Percentiles rank a stretch among this genome's conserved stretches.
These are phyloP conservation scores for Dryococelus australis DNA, from an alignment of 2,888 invertebrate genomes.

Conservation along the genomic window DNA sequence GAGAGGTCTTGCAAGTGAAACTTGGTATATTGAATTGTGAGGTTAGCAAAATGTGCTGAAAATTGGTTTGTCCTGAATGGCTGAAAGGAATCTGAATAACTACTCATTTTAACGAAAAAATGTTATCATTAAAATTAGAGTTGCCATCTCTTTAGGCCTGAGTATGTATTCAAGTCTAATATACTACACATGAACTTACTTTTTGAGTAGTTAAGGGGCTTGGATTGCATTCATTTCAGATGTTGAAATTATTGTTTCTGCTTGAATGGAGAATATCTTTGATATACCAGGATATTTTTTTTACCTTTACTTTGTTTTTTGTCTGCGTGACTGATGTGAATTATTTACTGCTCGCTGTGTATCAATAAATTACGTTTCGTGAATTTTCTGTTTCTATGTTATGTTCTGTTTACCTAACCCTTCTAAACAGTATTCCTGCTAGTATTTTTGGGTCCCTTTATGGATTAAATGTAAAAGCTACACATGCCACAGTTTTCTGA, in stretches of 20 bases:
- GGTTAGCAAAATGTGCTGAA: not conserved
- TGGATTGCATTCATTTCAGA: not conserved
- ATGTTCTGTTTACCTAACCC: too few relatives aligned
- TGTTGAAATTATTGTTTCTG: too few relatives aligned
- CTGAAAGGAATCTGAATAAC: not conserved
- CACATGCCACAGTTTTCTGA: too few relatives aligned
- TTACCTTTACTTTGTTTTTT: not conserved
- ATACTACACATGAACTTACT: not conserved
- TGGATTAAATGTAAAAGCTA: too few relatives aligned
- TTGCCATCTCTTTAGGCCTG: not conserved
- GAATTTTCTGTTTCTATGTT: not conserved
- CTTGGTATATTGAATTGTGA: not conserved
- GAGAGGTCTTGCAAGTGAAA: not conserved
- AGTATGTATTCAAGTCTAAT: not conserved
- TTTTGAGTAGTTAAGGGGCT: not conserved
- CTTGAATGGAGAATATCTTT: too few relatives aligned
- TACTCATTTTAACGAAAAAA: too few relatives aligned
- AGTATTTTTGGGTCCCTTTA: too few relatives aligned
- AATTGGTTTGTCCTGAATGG: not conserved
- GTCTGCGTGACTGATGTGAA: not conserved
- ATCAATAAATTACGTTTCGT: not conserved
- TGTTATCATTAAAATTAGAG: not conserved
- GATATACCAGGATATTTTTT: too few relatives aligned
- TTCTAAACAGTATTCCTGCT: too few relatives aligned
- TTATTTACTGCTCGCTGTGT: not conserved